Base-by-base conservation (phyloP, 2,113 vertebrate species). In the Ictalurus punctatus region DNA sequence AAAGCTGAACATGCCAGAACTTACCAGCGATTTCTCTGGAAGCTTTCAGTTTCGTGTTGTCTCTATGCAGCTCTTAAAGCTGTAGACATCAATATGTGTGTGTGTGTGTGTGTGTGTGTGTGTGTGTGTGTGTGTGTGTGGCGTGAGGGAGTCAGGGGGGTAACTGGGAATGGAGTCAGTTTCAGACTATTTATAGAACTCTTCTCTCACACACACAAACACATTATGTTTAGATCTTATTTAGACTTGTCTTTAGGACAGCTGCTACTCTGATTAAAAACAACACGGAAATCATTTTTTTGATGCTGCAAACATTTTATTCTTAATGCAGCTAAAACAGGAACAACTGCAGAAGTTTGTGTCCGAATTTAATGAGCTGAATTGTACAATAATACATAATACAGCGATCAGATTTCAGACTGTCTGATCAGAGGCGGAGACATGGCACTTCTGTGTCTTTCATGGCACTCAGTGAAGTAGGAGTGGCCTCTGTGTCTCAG, bases 151-250 rank as follows among this genome's bases (percentile, higher is more conserved):
- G 40, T 54, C 0, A 0, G 44, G 44, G 44, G 6, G 44, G 44
- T 52, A 30, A 86, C 17, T 65, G 81, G 83, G 69, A 44, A 58
- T 27, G 44, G 90, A 78, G 61, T 89, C 85, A 25, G 10, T 48
- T 90, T 89, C 71, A 61, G 69, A 17, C 65, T 90, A 90, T 89
- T 86, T 89, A 84, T 90, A 90, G 87, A 61, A 58, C 16, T 40
- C 67, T 85, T 13, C 73, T 34, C 52, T 34, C 13, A 44, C 21
- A 59, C 19, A 58, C 30, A 25, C 37, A 16, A 9, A 6, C 40
- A 25, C 37, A 23, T 23, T 23, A 25, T 9, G 30, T 34, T 37
- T 73, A 34, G 30, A 2, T 34, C 9, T 73, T 71, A 34, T 34
- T 34, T 69, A 17, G 67, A 69, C 67, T 16, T 69, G 67, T 30